phyloP scores from a whole-genome alignment of 2,113 vertebrate species.

The Plecotus auritus region DNA sequence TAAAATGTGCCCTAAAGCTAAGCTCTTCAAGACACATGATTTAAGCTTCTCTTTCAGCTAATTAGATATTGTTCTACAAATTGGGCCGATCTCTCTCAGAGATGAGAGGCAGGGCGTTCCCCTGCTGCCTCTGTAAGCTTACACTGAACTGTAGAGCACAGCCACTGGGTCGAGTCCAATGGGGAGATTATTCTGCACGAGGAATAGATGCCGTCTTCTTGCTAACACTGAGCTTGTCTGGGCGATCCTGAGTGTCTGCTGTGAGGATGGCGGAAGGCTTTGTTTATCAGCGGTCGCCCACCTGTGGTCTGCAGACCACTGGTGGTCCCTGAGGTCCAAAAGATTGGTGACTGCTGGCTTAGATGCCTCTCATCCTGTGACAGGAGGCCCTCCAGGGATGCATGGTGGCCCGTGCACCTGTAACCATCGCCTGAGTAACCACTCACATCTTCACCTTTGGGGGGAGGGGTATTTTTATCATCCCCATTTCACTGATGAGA shows the following conservation, averaged over 20 bases:
- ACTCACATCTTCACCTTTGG: not conserved
- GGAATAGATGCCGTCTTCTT: conserved; percentile 1
- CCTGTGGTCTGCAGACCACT: no score
- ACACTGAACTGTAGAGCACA: conserved; percentile 50
- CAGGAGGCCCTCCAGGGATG: not conserved
- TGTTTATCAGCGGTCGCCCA: not conserved
- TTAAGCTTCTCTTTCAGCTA: conserved; percentile 64
- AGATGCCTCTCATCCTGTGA: not conserved
- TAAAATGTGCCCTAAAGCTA: conserved; percentile 44
- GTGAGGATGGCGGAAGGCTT: not conserved
- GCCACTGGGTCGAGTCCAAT: conserved; percentile 37
- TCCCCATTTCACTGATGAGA: not conserved
- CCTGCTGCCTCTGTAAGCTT: conserved; percentile 56
- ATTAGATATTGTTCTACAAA: conserved; percentile 74
- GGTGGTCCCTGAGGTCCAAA: no score
- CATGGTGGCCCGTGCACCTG: not conserved
- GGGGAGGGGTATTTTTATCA: not conserved
- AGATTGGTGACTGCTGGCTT: not conserved
- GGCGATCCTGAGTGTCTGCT: not conserved
- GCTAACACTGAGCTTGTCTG: not conserved
- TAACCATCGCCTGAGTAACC: not conserved
- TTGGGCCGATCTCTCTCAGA: conserved; percentile 59
- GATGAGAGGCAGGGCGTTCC: conserved; percentile 63
- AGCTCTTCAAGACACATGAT: conserved; percentile 53
- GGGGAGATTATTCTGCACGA: conserved; percentile 20